Base-by-base conservation (phyloP, 2,113 vertebrate species). In the Saimiri boliviensis region DNA sequence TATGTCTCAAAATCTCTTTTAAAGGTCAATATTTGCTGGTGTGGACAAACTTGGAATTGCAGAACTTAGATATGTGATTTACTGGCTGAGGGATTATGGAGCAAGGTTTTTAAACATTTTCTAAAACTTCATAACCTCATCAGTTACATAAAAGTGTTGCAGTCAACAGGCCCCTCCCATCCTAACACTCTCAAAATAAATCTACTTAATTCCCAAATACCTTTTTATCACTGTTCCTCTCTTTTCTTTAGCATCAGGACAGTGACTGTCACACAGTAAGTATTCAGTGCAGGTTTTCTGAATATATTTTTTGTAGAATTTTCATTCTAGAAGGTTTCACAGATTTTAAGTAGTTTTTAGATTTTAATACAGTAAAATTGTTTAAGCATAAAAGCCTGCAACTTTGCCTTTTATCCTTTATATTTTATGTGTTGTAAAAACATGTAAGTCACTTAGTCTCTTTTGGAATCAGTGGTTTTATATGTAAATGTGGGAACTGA, bases 381-480 rank as follows among this genome's bases (percentile, higher is more conserved):
- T 52, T 82, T 73, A 77, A 40, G 79, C 35, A 63, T 84, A 16
- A 91, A 85, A 82, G 63, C 37, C 95, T 49, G 13, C 13, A 66
- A 85, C 35, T 79, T 88, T 86, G 23, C 11, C 17, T 42, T 85
- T 96, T 94, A 6, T 80, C 2, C 52, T 91, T 79, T 71, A 52
- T 68, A 70, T 88, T 95, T 80, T 89, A 37, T 42, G 32, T 81
- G 47, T 68, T 94, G 87, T 91, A 82, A 90, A 95, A 82, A 73
- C 73, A 63, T 60, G 7, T 42, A 23, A 74, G 32, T 96, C 30
- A 68, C 11, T 82, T 45, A 17, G n/a, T 42, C 84, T 89, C 68
- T 58, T 87, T 85, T 71, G 23, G 25, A 52, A 2, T 91, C 40
- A 37, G 5, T 85, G 13, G 81, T 79, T 97, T 81, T 74, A 42